A percentile compares a stretch with the other conserved stretches of the same genome.
These are phyloP conservation scores for Caranx melampygus DNA, from an alignment of 2,113 vertebrate species.

Conservation along the genomic window DNA sequence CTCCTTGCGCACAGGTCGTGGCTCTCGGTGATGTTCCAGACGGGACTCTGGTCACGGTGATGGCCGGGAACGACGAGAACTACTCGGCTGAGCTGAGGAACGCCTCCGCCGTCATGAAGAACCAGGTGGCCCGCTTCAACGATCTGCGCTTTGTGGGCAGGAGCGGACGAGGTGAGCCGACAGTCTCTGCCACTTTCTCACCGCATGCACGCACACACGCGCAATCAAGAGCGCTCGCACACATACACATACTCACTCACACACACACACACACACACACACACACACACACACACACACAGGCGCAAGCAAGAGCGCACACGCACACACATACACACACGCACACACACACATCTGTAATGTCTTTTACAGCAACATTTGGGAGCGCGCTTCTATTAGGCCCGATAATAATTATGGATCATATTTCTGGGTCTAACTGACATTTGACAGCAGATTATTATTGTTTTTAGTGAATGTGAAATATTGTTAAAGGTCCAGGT, in stretches of 20 bases:
- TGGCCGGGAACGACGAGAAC: constrained; percentile 99
- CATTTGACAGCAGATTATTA: constrained; percentile 25
- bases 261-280: not conserved
- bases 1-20: constrained; percentile 88
- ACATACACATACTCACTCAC: not conserved
- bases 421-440: constrained; percentile 27
- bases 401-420: constrained; percentile 1
- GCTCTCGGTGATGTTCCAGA: constrained; percentile 97
- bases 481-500: not conserved
- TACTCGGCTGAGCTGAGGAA: constrained; percentile 98
- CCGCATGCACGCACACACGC: not conserved
- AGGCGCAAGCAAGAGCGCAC: not conserved
- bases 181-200: not conserved
- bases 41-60: constrained; percentile 98
- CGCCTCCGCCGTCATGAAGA: constrained; percentile 99
- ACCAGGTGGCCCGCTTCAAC: constrained; percentile 99
- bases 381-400: constrained; percentile 35
- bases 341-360: constrained; percentile 2
- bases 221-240: not conserved
- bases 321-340: not conserved
- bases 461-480: constrained; percentile 22
- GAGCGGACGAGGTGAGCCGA: constrained; percentile 94
- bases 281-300: constrained; percentile 2
- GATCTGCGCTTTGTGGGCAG: constrained; percentile 98
- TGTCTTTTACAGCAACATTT: constrained; percentile 33